A percentile compares a stretch with the other conserved stretches of the same genome.
Conservation (phyloP, 2,797 vertebrate species). For the Lithobates pipiens region DNA sequence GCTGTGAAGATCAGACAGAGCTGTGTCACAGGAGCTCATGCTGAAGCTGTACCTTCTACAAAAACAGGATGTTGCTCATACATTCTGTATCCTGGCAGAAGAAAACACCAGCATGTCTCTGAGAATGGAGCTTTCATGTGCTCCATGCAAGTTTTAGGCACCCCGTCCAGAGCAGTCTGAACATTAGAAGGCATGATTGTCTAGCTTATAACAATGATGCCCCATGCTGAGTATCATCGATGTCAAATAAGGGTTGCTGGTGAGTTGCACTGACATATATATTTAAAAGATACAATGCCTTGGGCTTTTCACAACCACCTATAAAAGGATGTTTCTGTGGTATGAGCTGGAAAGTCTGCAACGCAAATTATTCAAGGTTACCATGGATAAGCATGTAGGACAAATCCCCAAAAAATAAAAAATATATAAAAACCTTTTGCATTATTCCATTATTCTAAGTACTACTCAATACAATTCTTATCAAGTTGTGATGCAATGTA, state of each 20-base stretch:
- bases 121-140: slow-evolving; percentile 43
- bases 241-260: slow-evolving; percentile 39
- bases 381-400: too few species aligned
- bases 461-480: too few species aligned
- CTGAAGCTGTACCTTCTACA: slow-evolving; percentile 40
- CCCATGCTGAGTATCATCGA: slow-evolving; percentile 44
- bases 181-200: slow-evolving; percentile 55
- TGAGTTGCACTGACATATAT: slow-evolving; percentile 28
- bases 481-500: too few species aligned
- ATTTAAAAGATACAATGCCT: slow-evolving; percentile 43
- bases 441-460: too few species aligned
- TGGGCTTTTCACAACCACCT: slow-evolving; percentile 14
- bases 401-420: too few species aligned
- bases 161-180: slow-evolving; percentile 24
- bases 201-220: slow-evolving; percentile 46
- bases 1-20: slow-evolving; percentile 50
- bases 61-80: slow-evolving; percentile 30
- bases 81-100: slow-evolving; percentile 46
- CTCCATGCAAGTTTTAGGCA: slow-evolving; percentile 44
- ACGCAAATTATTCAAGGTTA: background rate
- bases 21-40: slow-evolving; percentile 33
- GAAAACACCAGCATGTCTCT: slow-evolving; percentile 53
- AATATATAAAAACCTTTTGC: too few species aligned
- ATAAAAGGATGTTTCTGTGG: background rate
- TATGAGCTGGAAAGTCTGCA: background rate